A percentile compares a stretch with the other conserved stretches of the same genome.
These are phyloP conservation scores for Anhinga anhinga DNA, from an alignment of 2,113 vertebrate genomes.

Conservation along the genomic window DNA sequence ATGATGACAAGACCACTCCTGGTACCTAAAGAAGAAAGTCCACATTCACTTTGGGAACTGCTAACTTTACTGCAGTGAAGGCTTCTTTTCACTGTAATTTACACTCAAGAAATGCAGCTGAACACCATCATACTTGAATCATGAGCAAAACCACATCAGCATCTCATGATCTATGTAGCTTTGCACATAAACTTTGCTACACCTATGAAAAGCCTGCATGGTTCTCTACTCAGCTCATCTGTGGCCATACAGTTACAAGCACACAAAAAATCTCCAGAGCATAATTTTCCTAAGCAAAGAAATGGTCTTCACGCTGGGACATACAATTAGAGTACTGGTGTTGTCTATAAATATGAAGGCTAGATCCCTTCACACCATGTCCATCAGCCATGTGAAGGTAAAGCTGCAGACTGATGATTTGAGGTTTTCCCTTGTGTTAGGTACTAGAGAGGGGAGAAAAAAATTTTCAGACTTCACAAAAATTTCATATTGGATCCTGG, in stretches of 20 bases:
- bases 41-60: neutral
- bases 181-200: neutral
- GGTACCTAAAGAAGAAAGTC: neutral
- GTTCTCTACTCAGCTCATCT: neutral
- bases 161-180: neutral
- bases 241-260: neutral
- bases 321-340: neutral
- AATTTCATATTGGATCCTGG: neutral
- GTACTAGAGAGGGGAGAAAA: neutral
- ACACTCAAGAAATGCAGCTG: neutral
- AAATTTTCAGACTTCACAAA: neutral
- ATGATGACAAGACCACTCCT: neutral
- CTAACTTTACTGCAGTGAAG: neutral
- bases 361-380: neutral
- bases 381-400: neutral
- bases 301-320: neutral
- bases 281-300: neutral
- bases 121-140: neutral
- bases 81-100: neutral
- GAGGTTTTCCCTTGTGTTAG: neutral
- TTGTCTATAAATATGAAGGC: neutral
- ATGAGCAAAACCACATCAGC: neutral
- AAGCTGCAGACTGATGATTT: neutral
- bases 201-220: neutral
- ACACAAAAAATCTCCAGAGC: neutral